Conservation (phyloP, 2,113 vertebrate genomes). For the Anolis carolinensis region DNA sequence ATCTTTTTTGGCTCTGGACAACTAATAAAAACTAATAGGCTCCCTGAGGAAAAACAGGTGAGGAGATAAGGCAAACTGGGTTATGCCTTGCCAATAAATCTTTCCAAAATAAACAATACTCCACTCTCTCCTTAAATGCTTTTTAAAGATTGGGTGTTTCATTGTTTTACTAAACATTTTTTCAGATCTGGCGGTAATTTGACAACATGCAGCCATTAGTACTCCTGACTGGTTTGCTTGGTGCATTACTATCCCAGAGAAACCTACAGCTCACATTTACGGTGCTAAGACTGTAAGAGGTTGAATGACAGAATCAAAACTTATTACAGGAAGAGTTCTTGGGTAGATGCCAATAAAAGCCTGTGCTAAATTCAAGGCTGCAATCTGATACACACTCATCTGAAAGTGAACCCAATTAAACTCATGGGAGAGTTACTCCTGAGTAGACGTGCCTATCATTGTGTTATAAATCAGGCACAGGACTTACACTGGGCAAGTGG, state of each 20-base stretch:
- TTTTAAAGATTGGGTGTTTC: conserved; percentile 33
- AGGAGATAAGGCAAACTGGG: conserved; percentile 61
- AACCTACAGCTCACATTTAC: conserved; percentile 28
- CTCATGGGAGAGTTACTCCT: neutral
- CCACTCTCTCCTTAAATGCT: conserved; percentile 65
- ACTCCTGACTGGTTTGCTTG: neutral
- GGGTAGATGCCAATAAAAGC: neutral
- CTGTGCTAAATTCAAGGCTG: conserved; percentile 16
- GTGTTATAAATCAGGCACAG: neutral
- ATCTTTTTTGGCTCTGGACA: conserved; percentile 64
- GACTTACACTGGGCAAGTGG: neutral
- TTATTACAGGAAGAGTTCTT: neutral
- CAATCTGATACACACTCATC: neutral
- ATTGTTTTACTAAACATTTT: conserved; percentile 48
- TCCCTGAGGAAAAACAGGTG: conserved; percentile 81
- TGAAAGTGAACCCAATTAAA: neutral
- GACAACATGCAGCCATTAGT: conserved; percentile 54
- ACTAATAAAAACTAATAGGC: conserved; percentile 71
- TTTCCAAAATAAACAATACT: conserved; percentile 71
- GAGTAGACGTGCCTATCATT: neutral
- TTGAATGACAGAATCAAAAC: conserved; percentile 2
- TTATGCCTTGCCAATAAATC: conserved; percentile 75
- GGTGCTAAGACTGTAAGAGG: conserved; percentile 28
- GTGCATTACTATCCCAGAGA: conserved; percentile 25
- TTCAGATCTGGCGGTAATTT: conserved; percentile 58